phyloP scores from a whole-genome alignment of 1,140 invertebrate species.

The Conus betulinus region DNA sequence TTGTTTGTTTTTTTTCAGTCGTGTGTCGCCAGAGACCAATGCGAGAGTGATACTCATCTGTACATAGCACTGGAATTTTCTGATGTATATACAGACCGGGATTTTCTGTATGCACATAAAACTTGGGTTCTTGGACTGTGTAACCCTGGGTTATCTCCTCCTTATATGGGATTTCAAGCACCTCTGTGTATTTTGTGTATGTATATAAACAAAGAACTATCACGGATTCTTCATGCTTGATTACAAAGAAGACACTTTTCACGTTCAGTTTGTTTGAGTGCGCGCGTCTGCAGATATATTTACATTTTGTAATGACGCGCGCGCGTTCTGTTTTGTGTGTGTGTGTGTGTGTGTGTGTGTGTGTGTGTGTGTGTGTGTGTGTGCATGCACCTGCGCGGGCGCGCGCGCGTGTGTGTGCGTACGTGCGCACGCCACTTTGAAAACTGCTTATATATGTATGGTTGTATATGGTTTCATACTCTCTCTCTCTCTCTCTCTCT shows the following conservation, averaged over 20 bases:
- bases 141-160: no score
- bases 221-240: not conserved
- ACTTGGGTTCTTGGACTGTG: not conserved
- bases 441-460: not conserved
- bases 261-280: no score
- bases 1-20: not conserved
- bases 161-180: no score
- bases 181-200: no score
- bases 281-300: not conserved
- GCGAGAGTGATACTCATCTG: not conserved
- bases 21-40: not conserved
- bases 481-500: no score
- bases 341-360: conserved; percentile 8
- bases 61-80: not conserved
- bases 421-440: not conserved
- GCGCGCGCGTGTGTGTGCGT: conserved; percentile 8
- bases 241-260: not conserved
- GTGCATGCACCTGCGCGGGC: not conserved
- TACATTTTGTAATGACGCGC: no score
- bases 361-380: not conserved
- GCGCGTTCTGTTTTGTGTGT: not conserved
- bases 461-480: not conserved
- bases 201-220: not conserved
- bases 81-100: not conserved
- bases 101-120: not conserved